Evolutionary conservation across 2,113 vertebrate species (phyloP).

Genomic region (Reinhardtius hippoglossoides): DNA sequence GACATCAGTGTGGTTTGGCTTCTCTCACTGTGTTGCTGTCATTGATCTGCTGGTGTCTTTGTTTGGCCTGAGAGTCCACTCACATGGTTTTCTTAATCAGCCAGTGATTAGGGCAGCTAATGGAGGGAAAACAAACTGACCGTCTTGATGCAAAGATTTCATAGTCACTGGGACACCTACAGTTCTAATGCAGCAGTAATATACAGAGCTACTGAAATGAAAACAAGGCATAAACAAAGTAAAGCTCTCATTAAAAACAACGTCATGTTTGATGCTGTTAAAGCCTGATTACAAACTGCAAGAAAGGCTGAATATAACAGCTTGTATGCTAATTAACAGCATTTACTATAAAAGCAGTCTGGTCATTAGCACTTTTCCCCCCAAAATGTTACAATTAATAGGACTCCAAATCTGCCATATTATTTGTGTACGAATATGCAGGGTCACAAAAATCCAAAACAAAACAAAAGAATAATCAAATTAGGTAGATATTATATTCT

Average conservation of each 20-base stretch:
- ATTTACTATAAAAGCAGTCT: not conserved
- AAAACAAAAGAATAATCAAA: not conserved
- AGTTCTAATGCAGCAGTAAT: not conserved
- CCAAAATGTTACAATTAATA: not conserved
- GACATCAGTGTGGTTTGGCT: slow-evolving; percentile 33
- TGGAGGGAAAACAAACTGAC: slow-evolving; percentile 39
- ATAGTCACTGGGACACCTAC: not conserved
- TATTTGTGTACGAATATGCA: not conserved
- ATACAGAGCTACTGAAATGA: not conserved
- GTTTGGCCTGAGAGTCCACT: slow-evolving; percentile 47
- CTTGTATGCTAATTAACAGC: not conserved
- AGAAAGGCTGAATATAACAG: not conserved
- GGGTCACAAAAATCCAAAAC: not conserved
- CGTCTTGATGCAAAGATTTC: slow-evolving; percentile 8
- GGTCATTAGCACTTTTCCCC: too few species aligned
- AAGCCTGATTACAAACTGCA: not conserved
- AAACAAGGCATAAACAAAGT: slow-evolving; percentile 1
- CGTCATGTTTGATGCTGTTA: not conserved
- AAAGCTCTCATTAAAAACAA: not conserved
- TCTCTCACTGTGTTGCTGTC: slow-evolving; percentile 27
- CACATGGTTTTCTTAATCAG: slow-evolving; percentile 52
- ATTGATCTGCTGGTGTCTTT: slow-evolving; percentile 60
- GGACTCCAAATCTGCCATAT: not conserved
- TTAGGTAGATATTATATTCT: not conserved
- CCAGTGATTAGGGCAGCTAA: slow-evolving; percentile 35